A percentile compares a stretch with the other conserved stretches of the same genome.
phyloP scores from a whole-genome alignment of 2,888 invertebrate species.

The Xestia ashworthii region DNA sequence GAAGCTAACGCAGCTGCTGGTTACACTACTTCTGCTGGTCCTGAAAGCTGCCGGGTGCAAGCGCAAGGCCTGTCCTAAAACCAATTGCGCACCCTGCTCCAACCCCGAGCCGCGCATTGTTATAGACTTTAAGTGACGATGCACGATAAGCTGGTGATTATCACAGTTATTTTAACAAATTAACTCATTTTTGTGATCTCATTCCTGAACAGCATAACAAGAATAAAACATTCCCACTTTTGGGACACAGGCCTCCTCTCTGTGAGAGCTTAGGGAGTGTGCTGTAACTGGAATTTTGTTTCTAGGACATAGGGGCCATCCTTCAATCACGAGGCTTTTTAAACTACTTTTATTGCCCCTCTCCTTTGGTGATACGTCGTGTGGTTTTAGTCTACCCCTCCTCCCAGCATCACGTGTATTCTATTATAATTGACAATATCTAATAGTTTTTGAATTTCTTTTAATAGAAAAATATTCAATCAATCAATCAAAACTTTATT shows the following conservation, averaged over 20 bases:
- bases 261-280: not conserved
- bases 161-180: not conserved
- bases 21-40: too few species aligned
- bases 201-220: not conserved
- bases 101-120: not conserved
- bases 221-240: not conserved
- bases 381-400: not conserved
- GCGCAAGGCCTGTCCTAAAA: not conserved
- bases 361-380: not conserved
- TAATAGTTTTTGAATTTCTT: too few species aligned
- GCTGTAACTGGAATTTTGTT: not conserved
- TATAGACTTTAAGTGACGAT: slow-evolving; percentile 15
- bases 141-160: slow-evolving; percentile 66
- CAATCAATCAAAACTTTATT: too few species aligned
- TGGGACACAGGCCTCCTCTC: not conserved
- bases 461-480: too few species aligned
- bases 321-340: not conserved
- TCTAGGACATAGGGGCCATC: not conserved
- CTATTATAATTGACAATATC: too few species aligned
- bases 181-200: not conserved
- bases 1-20: too few species aligned
- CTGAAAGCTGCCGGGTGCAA: too few species aligned
- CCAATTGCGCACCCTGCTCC: not conserved
- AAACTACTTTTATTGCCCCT: not conserved
- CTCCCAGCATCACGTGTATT: too few species aligned